phyloP scores from a whole-genome alignment of 2,797 vertebrate genomes.

The Acanthis flammea region DNA sequence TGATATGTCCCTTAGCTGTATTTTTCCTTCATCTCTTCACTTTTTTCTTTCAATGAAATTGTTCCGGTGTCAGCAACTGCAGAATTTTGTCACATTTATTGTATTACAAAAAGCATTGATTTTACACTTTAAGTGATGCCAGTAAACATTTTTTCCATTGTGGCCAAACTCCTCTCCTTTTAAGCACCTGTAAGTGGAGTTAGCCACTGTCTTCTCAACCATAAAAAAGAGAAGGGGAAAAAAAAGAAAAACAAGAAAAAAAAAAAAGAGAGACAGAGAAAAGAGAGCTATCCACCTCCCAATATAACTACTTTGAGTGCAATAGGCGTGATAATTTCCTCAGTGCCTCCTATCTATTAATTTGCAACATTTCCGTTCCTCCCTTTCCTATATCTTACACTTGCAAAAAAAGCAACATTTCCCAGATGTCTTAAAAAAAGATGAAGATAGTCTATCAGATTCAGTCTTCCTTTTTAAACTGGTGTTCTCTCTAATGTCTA shows the following conservation, averaged over 20 bases:
- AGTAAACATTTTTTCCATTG: slow-evolving; percentile 15
- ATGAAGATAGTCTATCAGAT: slow-evolving; percentile 21
- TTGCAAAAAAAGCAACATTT: background rate
- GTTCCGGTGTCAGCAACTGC: background rate
- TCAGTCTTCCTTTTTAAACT: slow-evolving; percentile 19
- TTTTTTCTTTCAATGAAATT: background rate
- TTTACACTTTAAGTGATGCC: background rate
- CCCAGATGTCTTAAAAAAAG: background rate
- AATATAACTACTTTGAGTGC: background rate
- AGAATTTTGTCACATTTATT: background rate
- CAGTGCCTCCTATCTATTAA: background rate
- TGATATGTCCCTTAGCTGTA: background rate
- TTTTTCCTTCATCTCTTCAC: background rate
- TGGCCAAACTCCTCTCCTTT: background rate
- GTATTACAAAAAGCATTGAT: slow-evolving; percentile 12
- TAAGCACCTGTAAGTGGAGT: slow-evolving; percentile 10
- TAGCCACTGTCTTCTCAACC: background rate
- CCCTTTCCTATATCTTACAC: background rate
- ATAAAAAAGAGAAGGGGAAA: background rate
- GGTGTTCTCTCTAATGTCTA: slow-evolving; percentile 49
- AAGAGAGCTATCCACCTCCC: background rate
- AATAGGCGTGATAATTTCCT: background rate
- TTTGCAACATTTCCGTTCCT: slow-evolving; percentile 1
- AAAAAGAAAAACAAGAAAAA: background rate
- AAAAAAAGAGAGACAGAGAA: background rate